Conservation (phyloP, 1,140 invertebrate species). For the Brachystomella parvula region DNA sequence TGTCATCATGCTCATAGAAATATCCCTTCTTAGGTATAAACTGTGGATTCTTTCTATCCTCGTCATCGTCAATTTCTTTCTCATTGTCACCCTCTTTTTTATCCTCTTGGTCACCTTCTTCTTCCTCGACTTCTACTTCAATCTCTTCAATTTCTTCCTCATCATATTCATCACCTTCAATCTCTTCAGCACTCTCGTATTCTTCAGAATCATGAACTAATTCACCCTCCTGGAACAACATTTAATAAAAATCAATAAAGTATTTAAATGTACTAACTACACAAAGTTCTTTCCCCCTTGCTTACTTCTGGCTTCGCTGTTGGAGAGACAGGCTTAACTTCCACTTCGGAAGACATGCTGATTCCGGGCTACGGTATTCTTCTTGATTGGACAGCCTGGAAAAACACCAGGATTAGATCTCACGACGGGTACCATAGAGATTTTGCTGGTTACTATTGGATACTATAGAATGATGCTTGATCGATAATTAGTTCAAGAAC, state of each 20-base stretch:
- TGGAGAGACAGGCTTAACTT: background rate
- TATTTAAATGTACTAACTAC: background rate
- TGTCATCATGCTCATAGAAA: slow-evolving; percentile 93
- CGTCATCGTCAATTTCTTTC: slow-evolving; percentile 79
- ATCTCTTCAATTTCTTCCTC: slow-evolving; percentile 35
- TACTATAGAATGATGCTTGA: no score
- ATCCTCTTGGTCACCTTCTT: slow-evolving; percentile 40
- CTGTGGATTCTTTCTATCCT: slow-evolving; percentile 90
- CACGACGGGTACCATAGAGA: no score
- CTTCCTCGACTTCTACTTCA: slow-evolving; percentile 38
- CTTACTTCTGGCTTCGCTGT: background rate
- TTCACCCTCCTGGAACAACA: slow-evolving; percentile 8
- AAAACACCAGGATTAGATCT: no score
- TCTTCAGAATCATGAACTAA: slow-evolving; percentile 35
- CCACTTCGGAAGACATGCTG: slow-evolving; percentile 10
- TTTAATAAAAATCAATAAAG: background rate
- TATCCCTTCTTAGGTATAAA: slow-evolving; percentile 92
- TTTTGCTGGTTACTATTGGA: no score
- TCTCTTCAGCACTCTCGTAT: slow-evolving; percentile 38
- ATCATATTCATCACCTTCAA: slow-evolving; percentile 35
- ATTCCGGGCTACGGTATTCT: no score
- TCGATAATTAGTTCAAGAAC: no score
- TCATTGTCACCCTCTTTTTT: slow-evolving; percentile 43
- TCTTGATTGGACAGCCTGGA: no score
- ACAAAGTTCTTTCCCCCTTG: background rate